Evolutionary conservation across 2,797 vertebrate species (phyloP), one percentile per base, ranked within the genome.

Genomic region (Xenentodon cancila): DNA sequence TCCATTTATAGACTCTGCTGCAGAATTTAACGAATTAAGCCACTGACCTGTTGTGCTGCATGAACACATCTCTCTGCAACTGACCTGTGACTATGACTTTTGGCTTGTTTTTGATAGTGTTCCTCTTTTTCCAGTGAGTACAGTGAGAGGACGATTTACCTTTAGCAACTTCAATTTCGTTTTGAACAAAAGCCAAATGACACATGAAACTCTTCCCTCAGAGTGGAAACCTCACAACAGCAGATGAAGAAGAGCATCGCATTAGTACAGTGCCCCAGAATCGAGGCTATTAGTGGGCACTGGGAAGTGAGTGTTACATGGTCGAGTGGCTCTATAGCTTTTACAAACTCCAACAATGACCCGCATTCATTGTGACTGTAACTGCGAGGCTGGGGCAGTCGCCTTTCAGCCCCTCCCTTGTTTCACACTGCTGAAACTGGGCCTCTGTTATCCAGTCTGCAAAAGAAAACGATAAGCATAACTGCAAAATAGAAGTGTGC

Each of bases 301-400:
- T 77, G 88, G 71, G 79, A 16, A 37, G 72, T n/a, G 79, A 78
- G 80, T 43, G 77, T 82, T 86, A 75, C 88, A 89, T 80, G 88
- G 87, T 91, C 90, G 89, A 84, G 83, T 89, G 85, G 87, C 78
- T 88, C 84, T 70, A 77, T 75, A 86, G 87, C 84, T 83, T 84
- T 78, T 79, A 68, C 75, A 77, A 76, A 82, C 75, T 66, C 73
- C 42, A 87, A 92, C 91, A 92, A 91, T 91, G 83, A 77, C n/a
- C 53, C 59, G 75, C 78, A 91, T 92, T 92, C 87, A 92, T 65
- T 2, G 1, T 25, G 59, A 72, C 48, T 81, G 79, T 85, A 72
- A 68, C 57, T 53, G 68, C 16, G 42, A 82, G 68, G 78, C 71
- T 59, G 55, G 73, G 77, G 65, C 80, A 81, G 72, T 75, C 11